Conservation (phyloP, 1,140 invertebrate genomes). For the Watersipora subatra region DNA sequence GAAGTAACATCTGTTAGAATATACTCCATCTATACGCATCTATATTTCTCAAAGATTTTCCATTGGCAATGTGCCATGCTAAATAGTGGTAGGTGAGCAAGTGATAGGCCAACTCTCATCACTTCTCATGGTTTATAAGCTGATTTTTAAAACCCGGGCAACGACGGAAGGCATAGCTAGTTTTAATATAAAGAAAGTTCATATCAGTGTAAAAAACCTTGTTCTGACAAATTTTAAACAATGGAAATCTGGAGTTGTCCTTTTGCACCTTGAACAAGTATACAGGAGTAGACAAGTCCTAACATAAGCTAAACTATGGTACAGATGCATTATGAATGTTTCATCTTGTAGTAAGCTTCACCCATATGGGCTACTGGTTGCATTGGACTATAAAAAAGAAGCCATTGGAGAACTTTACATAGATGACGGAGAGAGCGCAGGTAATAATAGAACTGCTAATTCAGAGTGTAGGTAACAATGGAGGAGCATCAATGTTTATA, state of each 20-base stretch:
- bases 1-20: neutral
- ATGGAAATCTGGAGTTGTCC: neutral
- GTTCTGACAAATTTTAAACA: neutral
- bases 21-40: neutral
- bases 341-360: conserved; percentile 20
- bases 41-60: neutral
- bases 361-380: conserved; percentile 28
- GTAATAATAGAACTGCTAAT: no score
- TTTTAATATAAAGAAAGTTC: no score
- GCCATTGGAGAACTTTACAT: conserved; percentile 30
- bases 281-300: neutral
- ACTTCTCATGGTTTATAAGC: no score
- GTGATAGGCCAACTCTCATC: neutral
- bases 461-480: no score
- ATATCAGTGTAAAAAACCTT: neutral
- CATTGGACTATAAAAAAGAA: conserved; percentile 19
- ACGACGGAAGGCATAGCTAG: no score
- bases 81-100: neutral
- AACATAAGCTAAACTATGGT: neutral
- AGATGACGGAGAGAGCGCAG: conserved; percentile 33
- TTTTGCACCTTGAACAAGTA: neutral
- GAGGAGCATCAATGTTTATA: no score
- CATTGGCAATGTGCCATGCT: no score
- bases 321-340: no score
- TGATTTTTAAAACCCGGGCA: no score